phyloP scores from a whole-genome alignment of 2,113 vertebrate genomes.

The Epinephelus fuscoguttatus region DNA sequence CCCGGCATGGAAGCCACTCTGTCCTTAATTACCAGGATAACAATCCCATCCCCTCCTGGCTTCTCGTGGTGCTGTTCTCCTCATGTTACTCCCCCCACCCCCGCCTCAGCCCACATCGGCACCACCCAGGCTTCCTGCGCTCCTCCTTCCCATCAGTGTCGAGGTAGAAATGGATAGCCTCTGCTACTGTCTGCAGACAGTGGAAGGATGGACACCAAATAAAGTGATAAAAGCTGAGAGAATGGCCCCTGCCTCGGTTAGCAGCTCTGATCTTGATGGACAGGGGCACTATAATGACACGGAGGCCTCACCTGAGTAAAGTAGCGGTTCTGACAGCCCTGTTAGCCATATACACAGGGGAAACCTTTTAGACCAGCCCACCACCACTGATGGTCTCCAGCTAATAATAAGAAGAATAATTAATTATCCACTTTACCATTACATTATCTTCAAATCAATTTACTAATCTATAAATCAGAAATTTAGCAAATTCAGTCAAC shows the following conservation, averaged over 20 bases:
- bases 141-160: slow-evolving; percentile 69
- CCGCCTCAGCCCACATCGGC: slow-evolving; percentile 40
- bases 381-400: slow-evolving; percentile 20
- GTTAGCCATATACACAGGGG: slow-evolving; percentile 55
- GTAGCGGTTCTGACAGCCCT: slow-evolving; percentile 74
- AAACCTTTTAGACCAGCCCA: slow-evolving; percentile 41
- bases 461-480: slow-evolving; percentile 12
- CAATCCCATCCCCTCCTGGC: slow-evolving; percentile 84
- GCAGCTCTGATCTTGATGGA: slow-evolving; percentile 78
- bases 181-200: slow-evolving; percentile 66
- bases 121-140: slow-evolving; percentile 43
- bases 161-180: slow-evolving; percentile 72
- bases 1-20: slow-evolving; percentile 88
- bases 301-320: slow-evolving; percentile 76
- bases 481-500: not conserved
- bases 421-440: not conserved
- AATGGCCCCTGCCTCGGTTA: slow-evolving; percentile 72
- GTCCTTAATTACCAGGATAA: slow-evolving; percentile 93
- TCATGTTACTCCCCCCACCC: slow-evolving; percentile 27
- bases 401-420: slow-evolving; percentile 26
- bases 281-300: slow-evolving; percentile 75
- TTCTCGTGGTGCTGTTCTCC: slow-evolving; percentile 61
- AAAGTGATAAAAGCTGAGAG: slow-evolving; percentile 75
- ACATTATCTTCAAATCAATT: not conserved
- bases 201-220: slow-evolving; percentile 77